These are phyloP conservation scores for Poecilia picta DNA, from an alignment of 2,797 vertebrate species.

Conservation along the genomic window DNA sequence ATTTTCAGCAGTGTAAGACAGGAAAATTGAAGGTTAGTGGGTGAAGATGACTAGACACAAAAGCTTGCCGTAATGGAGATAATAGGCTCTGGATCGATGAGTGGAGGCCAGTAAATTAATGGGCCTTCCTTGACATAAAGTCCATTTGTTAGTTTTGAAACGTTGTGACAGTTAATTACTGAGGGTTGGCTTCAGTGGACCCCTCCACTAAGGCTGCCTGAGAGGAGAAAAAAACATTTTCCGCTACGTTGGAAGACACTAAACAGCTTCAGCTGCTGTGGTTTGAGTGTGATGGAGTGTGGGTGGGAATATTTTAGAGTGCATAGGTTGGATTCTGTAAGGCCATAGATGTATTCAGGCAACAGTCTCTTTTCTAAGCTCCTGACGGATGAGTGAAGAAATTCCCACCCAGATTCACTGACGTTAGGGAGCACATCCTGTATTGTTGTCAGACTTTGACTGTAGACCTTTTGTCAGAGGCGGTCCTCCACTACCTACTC, in stretches of 20 bases:
- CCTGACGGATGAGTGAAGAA: neutral
- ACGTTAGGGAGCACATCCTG: neutral
- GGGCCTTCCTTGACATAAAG: slow-evolving; percentile 76
- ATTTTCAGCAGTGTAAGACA: slow-evolving; percentile 42
- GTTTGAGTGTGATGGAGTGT: slow-evolving; percentile 36
- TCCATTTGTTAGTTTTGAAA: slow-evolving; percentile 82
- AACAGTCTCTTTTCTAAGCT: slow-evolving; percentile 16
- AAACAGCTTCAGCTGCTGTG: slow-evolving; percentile 48
- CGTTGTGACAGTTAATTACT: slow-evolving; percentile 80
- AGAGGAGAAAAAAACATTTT: slow-evolving; percentile 62
- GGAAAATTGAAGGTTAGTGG: slow-evolving; percentile 43
- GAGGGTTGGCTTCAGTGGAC: slow-evolving; percentile 65
- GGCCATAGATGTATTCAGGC: slow-evolving; percentile 20
- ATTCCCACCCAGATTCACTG: neutral
- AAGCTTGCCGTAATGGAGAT: slow-evolving; percentile 74
- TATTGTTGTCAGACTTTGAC: neutral
- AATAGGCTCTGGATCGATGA: slow-evolving; percentile 72
- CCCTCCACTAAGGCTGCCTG: slow-evolving; percentile 62
- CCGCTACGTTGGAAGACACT: slow-evolving; percentile 51
- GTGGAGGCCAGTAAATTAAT: slow-evolving; percentile 76
- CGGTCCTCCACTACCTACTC: neutral
- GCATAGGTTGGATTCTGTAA: slow-evolving; percentile 19
- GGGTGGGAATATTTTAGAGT: slow-evolving; percentile 2
- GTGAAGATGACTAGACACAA: slow-evolving; percentile 50
- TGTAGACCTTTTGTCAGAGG: neutral